phyloP scores from a whole-genome alignment of 2,888 invertebrate species.

The Chrysolina oricalcia region DNA sequence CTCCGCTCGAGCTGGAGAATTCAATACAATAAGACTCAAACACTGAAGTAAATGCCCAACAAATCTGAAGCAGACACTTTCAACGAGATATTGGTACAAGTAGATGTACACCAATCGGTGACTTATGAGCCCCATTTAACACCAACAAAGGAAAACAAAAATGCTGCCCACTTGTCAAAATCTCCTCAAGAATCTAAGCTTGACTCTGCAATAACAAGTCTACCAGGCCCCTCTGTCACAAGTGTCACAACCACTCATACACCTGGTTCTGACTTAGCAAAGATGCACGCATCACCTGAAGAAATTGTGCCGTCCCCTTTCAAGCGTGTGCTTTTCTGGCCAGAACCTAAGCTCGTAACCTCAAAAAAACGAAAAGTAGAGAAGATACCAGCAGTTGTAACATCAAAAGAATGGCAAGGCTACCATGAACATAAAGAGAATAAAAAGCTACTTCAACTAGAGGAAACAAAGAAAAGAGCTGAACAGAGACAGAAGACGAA shows the following conservation, averaged over 20 bases:
- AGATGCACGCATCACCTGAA: constrained; percentile 3
- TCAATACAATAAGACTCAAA: too few species aligned
- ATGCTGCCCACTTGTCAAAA: background rate
- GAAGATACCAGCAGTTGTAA: constrained; percentile 21
- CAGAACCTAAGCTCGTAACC: constrained; percentile 4
- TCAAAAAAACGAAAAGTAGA: constrained; percentile 13
- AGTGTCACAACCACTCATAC: too few species aligned
- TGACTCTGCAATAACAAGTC: too few species aligned
- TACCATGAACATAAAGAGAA: background rate
- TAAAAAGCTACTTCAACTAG: background rate
- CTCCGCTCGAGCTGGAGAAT: too few species aligned
- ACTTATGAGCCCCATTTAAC: constrained; percentile 9
- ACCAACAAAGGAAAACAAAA: constrained; percentile 17
- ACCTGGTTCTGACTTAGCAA: constrained; percentile 10
- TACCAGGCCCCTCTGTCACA: too few species aligned
- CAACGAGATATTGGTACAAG: background rate
- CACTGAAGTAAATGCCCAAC: background rate
- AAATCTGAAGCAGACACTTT: background rate
- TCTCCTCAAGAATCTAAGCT: too few species aligned
- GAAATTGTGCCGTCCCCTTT: constrained; percentile 21
- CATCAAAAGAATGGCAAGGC: background rate
- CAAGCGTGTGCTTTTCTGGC: constrained; percentile 21
- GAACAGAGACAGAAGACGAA: background rate
- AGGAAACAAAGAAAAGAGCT: background rate
- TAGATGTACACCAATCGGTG: constrained; percentile 11